Evolutionary conservation across 2,113 vertebrate genomes (phyloP).

Genomic region (Archocentrus centrarchus): DNA sequence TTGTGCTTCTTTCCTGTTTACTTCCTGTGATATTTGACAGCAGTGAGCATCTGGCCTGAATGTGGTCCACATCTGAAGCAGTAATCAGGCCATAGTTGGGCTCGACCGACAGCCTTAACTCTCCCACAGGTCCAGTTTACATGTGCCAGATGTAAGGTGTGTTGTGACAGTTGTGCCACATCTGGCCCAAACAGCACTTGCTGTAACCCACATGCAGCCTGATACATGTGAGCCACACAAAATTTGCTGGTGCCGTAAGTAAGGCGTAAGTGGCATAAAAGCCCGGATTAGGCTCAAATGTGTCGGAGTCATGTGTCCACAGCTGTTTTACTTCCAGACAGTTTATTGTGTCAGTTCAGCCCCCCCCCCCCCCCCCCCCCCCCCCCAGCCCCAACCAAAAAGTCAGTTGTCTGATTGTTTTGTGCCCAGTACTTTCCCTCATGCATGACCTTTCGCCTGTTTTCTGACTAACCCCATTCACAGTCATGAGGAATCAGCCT

Average conservation of each 20-base stretch:
- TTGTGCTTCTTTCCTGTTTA: not conserved
- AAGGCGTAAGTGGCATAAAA: not conserved
- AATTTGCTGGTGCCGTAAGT: not conserved
- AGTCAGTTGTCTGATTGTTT: not conserved
- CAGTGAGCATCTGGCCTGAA: too few species aligned
- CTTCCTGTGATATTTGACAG: too few species aligned
- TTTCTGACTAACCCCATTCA: not conserved
- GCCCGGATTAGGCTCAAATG: accelerated
- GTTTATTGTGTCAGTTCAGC: too few species aligned
- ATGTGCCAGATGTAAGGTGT: not conserved
- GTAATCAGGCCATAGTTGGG: too few species aligned
- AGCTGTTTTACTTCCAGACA: too few species aligned
- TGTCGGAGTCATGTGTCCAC: too few species aligned
- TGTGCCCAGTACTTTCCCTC: not conserved
- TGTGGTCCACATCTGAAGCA: too few species aligned
- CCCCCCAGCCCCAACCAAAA: too few species aligned
- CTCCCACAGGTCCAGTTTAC: not conserved
- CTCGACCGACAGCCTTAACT: accelerated
- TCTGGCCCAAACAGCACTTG: not conserved
- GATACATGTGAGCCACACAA: too few species aligned
- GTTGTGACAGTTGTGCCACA: not conserved
- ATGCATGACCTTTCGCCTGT: not conserved
- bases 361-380: too few species aligned
- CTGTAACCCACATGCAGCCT: accelerated
- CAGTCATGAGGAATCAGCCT: not conserved